These are phyloP conservation scores for Cheilosia soror DNA, from an alignment of 2,888 invertebrate genomes.

Conservation along the genomic window DNA sequence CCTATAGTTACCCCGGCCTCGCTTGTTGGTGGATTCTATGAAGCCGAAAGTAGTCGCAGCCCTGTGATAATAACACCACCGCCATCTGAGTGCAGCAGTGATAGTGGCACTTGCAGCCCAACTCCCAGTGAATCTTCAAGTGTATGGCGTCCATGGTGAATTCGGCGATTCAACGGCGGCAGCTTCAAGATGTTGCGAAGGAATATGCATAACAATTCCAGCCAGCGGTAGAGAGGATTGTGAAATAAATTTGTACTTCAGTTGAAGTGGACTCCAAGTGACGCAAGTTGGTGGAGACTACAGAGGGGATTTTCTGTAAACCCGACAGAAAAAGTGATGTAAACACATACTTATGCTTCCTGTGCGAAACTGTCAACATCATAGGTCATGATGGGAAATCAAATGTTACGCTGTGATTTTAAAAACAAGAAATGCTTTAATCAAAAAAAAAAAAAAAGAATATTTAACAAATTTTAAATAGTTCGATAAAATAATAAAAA, in stretches of 20 bases:
- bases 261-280: constrained; percentile 4
- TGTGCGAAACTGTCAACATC: background rate
- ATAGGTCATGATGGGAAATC: background rate
- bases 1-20: constrained; percentile 42
- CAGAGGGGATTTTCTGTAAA: background rate
- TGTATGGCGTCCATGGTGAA: constrained; percentile 83
- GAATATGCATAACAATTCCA: background rate
- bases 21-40: constrained; percentile 55
- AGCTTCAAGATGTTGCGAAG: constrained; percentile 18
- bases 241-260: constrained; percentile 13
- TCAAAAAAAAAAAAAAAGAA: constrained; percentile 48
- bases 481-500: constrained; percentile 23
- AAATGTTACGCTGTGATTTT: constrained; percentile 50
- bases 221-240: constrained; percentile 10
- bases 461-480: constrained; percentile 29
- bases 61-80: constrained; percentile 81
- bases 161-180: background rate
- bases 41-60: constrained; percentile 75
- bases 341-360: constrained; percentile 4
- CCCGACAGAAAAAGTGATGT: background rate
- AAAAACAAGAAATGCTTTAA: constrained; percentile 66
- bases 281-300: background rate
- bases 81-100: constrained; percentile 83
- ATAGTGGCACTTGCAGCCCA: constrained; percentile 82
- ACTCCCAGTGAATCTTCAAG: constrained; percentile 82